phyloP scores from a whole-genome alignment of 2,888 invertebrate species.

The Platycnemis pennipes region DNA sequence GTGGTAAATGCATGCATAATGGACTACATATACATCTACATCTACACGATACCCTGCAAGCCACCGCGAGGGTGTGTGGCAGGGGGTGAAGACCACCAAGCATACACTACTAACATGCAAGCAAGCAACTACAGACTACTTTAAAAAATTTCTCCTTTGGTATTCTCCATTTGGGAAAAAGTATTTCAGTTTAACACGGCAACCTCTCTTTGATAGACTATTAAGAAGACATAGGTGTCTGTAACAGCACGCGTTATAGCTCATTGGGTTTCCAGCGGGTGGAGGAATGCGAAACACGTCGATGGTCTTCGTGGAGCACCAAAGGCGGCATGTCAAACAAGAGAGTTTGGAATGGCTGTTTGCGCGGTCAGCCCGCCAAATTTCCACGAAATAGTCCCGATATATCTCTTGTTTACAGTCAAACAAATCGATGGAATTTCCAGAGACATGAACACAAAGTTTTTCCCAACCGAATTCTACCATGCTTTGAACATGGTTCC shows the following conservation, averaged over 20 bases:
- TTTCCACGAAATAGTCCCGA: neutral
- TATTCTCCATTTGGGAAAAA: too few relatives aligned
- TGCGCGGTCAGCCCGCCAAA: neutral
- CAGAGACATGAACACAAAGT: neutral
- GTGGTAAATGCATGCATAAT: too few relatives aligned
- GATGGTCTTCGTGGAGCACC: neutral
- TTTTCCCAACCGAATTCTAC: neutral
- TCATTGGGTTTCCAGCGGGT: neutral
- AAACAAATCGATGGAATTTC: slow-evolving; percentile 36
- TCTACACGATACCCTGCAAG: too few relatives aligned
- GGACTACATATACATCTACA: too few relatives aligned
- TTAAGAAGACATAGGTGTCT: too few relatives aligned
- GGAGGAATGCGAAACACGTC: neutral
- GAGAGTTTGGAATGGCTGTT: neutral
- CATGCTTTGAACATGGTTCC: neutral
- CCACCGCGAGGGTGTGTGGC: too few relatives aligned
- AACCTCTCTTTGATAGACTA: too few relatives aligned
- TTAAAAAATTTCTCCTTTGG: too few relatives aligned
- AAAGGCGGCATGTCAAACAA: slow-evolving; percentile 50
- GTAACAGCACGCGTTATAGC: neutral
- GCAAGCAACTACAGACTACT: too few relatives aligned
- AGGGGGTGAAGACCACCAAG: too few relatives aligned
- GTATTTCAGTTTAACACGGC: too few relatives aligned
- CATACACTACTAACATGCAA: too few relatives aligned
- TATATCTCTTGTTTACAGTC: slow-evolving; percentile 34